These are phyloP conservation scores for Sylvilagus bachmani DNA, from an alignment of 2,113 vertebrate species.

Conservation along the genomic window DNA sequence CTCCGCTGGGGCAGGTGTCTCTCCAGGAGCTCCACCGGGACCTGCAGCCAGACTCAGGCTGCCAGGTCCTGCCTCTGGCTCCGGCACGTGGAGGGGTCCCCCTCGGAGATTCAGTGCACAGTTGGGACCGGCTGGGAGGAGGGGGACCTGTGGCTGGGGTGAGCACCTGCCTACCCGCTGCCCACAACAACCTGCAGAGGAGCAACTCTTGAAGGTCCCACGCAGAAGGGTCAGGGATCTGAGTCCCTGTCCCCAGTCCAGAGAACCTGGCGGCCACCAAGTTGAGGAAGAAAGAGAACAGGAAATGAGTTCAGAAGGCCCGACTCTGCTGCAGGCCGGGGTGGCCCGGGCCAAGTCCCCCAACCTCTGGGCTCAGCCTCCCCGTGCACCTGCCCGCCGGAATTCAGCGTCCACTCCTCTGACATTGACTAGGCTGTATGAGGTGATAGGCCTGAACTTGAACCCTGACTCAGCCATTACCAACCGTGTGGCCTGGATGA, in stretches of 20 bases:
- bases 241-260: neutral
- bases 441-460: neutral
- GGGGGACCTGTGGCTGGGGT: neutral
- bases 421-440: accelerated
- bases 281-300: neutral
- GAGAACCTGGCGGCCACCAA: neutral
- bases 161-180: neutral
- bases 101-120: neutral
- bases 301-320: neutral
- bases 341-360: neutral
- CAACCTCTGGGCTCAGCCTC: neutral
- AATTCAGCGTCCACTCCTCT: neutral
- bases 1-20: neutral
- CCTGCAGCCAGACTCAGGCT: neutral
- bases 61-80: neutral
- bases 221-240: neutral
- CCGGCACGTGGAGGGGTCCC: neutral
- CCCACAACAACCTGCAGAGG: neutral
- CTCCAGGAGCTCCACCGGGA: neutral
- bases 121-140: neutral
- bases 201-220: neutral
- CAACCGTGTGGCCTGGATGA: neutral
- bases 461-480: neutral
- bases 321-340: neutral
- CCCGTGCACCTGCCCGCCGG: neutral